phyloP scores from a whole-genome alignment of 37 sponge, comb jelly and placozoan species.

The Hexactinellida sp. region DNA sequence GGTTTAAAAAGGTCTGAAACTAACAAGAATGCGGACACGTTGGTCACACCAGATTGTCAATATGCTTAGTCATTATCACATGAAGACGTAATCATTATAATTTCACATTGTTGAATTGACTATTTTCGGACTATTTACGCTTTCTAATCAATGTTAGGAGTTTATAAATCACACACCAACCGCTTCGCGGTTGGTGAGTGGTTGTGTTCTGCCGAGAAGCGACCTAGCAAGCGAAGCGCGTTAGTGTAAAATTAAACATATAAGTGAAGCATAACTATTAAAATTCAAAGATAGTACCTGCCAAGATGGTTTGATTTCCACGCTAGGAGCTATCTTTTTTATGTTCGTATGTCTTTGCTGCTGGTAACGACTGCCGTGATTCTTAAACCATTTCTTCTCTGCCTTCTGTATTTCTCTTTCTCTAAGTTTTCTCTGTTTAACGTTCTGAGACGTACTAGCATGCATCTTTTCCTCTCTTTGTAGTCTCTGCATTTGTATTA shows the following conservation, averaged over 20 bases:
- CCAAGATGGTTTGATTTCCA: not conserved
- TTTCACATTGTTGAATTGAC: no score
- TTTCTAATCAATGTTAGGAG: no score
- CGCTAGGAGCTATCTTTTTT: not conserved
- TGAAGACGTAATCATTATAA: no score
- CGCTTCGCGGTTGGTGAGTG: no score
- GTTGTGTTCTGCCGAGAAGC: no score
- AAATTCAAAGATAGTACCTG: not conserved
- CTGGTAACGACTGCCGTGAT: not conserved
- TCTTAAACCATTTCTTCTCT: not conserved
- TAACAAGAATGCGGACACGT: no score
- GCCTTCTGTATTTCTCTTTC: constrained; percentile 1
- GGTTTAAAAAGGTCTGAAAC: no score
- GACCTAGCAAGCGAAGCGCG: not conserved
- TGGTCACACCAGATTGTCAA: no score
- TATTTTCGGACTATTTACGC: no score
- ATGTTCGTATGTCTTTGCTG: not conserved
- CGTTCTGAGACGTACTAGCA: not conserved
- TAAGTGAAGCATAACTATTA: not conserved
- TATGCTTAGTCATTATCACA: no score
- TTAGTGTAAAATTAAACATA: not conserved
- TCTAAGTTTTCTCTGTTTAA: not conserved
- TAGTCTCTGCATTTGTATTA: not conserved
- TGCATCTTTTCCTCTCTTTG: constrained; percentile 8
- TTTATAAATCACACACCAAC: no score